Evolutionary conservation across 2,888 invertebrate species (phyloP).

Genomic region (Cryptophagus acutangulus): DNA sequence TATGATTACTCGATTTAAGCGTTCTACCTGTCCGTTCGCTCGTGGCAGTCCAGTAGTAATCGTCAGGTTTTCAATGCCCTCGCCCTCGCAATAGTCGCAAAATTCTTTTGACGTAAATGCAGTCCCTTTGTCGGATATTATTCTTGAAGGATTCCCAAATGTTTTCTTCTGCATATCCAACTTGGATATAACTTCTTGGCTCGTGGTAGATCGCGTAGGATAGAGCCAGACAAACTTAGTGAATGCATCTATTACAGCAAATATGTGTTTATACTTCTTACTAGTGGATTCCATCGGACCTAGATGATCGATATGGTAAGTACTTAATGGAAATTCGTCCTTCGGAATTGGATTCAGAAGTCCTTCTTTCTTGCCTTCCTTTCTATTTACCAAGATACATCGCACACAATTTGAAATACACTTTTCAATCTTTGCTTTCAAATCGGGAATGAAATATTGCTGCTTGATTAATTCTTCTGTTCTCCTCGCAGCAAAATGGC

Average conservation of each 20-base stretch:
- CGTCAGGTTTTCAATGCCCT: slow-evolving; percentile 34
- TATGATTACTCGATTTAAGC: slow-evolving; percentile 34
- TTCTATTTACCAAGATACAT: slow-evolving; percentile 24
- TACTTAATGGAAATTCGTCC: slow-evolving; percentile 22
- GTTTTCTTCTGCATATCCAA: slow-evolving; percentile 27
- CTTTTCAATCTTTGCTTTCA: slow-evolving; percentile 17
- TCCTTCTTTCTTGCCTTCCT: slow-evolving; percentile 26
- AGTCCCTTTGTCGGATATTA: slow-evolving; percentile 38
- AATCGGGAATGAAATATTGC: slow-evolving; percentile 22
- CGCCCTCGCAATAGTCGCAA: slow-evolving; percentile 34
- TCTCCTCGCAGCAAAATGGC: slow-evolving; percentile 23
- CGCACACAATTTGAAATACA: slow-evolving; percentile 13
- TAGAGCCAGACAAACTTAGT: slow-evolving; percentile 37
- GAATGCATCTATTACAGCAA: slow-evolving; percentile 36
- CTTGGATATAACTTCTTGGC: slow-evolving; percentile 27
- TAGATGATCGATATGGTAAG: slow-evolving; percentile 31
- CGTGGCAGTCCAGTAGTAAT: slow-evolving; percentile 36
- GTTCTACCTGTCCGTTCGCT: slow-evolving; percentile 40
- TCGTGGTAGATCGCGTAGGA: slow-evolving; percentile 30
- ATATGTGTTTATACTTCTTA: slow-evolving; percentile 33
- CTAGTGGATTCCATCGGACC: slow-evolving; percentile 27
- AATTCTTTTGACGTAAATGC: slow-evolving; percentile 41
- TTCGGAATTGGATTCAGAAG: slow-evolving; percentile 26
- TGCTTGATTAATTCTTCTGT: slow-evolving; percentile 20
- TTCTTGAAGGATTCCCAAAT: slow-evolving; percentile 40